Percentiles rank a stretch among this genome's conserved stretches.
Conservation (phyloP, 2,113 vertebrate genomes). For the Takifugu flavidus region DNA sequence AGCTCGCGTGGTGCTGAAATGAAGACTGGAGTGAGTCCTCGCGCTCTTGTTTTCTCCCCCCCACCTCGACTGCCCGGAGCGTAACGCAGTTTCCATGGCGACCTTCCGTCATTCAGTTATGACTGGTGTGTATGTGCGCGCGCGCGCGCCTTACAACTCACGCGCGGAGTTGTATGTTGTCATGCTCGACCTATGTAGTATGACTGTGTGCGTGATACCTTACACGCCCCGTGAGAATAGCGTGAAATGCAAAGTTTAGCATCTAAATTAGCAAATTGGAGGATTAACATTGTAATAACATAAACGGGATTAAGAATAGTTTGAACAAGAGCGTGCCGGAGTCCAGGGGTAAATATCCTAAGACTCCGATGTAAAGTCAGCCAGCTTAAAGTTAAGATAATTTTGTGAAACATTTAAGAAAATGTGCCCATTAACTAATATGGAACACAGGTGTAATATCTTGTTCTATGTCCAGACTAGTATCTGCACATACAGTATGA, state of each 20-base stretch:
- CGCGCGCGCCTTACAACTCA: constrained; percentile 26
- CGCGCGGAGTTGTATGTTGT: constrained; percentile 26
- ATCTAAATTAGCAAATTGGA: too few relatives aligned
- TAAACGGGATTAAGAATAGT: too few relatives aligned
- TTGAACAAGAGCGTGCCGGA: too few relatives aligned
- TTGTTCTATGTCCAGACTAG: constrained; percentile 48
- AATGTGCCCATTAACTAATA: constrained; percentile 6
- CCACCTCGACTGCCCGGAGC: constrained; percentile 68
- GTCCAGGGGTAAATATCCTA: too few relatives aligned
- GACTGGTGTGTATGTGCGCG: constrained; percentile 40
- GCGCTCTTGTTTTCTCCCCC: constrained; percentile 76
- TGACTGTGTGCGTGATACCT: too few relatives aligned
- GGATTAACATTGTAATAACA: too few relatives aligned
- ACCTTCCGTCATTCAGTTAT: constrained; percentile 83
- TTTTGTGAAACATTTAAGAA: neutral
- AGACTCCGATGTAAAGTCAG: too few relatives aligned
- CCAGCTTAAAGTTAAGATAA: too few relatives aligned
- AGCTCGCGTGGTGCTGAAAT: constrained; percentile 79
- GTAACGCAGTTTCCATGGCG: constrained; percentile 84
- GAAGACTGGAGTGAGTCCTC: constrained; percentile 70
- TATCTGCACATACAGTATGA: constrained; percentile 71
- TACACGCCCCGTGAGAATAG: too few relatives aligned
- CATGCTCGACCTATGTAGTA: neutral
- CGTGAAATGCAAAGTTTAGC: too few relatives aligned
- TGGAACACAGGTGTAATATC: constrained; percentile 24